phyloP scores from a whole-genome alignment of 2,888 invertebrate genomes.

The Nymphalis c-album region DNA sequence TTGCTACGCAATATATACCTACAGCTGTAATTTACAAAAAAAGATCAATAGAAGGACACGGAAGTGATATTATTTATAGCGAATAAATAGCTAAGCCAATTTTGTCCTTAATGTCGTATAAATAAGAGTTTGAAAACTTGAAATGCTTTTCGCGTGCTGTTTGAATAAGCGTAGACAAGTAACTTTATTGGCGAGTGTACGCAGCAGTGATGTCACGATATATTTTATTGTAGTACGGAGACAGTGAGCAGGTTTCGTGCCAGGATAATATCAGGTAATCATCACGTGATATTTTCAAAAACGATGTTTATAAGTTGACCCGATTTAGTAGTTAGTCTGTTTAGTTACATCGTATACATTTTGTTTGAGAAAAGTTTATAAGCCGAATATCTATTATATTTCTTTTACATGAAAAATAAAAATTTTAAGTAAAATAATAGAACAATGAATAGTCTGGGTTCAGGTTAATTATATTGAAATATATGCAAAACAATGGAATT shows the following conservation, averaged over 20 bases:
- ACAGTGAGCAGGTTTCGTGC: conserved; percentile 53
- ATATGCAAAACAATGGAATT: conserved; percentile 57
- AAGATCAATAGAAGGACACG: conserved; percentile 51
- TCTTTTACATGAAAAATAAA: not conserved
- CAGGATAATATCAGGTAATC: conserved; percentile 53
- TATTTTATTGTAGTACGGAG: conserved; percentile 37
- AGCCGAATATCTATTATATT: too few species aligned
- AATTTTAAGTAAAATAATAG: not conserved
- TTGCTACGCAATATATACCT: conserved; percentile 41
- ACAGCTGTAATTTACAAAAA: conserved; percentile 39
- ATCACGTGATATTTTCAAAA: conserved; percentile 63
- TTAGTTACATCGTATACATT: not conserved
- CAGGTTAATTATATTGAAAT: conserved; percentile 23
- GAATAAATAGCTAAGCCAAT: conserved; percentile 29
- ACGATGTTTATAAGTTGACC: conserved; percentile 25
- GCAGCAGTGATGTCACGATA: conserved; percentile 46
- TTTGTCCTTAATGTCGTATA: conserved; percentile 26
- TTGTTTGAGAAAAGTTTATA: not conserved
- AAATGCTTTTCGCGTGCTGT: conserved; percentile 30
- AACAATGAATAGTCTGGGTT: conserved; percentile 14
- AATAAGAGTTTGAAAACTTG: conserved; percentile 25
- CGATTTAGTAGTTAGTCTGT: conserved; percentile 23
- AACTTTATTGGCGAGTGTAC: conserved; percentile 42
- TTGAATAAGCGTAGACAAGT: conserved; percentile 37
- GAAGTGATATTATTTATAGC: conserved; percentile 43